Evolutionary conservation across 2,888 invertebrate species (phyloP), one percentile per base, ranked within the genome.

Genomic region (Zygothrica quintamaculata): DNA sequence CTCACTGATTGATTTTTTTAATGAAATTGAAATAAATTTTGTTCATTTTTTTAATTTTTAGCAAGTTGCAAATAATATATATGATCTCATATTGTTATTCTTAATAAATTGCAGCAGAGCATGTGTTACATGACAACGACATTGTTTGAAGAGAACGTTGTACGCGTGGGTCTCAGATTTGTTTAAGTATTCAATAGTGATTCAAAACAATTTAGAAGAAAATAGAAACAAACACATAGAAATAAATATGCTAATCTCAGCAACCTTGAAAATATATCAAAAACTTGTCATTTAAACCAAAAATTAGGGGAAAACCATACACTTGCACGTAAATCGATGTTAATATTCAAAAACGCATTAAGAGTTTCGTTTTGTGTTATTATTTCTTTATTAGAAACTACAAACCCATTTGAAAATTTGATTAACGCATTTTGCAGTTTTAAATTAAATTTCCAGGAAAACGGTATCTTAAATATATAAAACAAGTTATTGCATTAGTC

Each of bases 141-240:
- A 46, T n/a, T 4, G 33, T 22, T 6, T 13, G 34, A 9, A 12
- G 55, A 34, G 36, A 66, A 43, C 47, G 44, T 29, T 44, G 42
- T 43, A 43, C 31, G 65, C 33, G 74, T 70, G 72, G 50, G 70
- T 16, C 47, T 34, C 46, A 31, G 39, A 59, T 53, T 55, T 66
- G 47, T 60, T 37, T 40, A n/a, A 12, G 36, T 29, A 43, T 37
- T 43, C 65, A 12, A 52, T 53, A 58, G 75, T 77, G 77, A 77
- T 74, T 77, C 77, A 77, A 72, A 65, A 58, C 62, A 78, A 75
- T 78, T 75, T 67, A 44, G 42, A 34, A 9, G 47, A 68, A 78
- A 51, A 53, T 43, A 60, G 36, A 42, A n/a, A n/a, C 57, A 22
- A 7, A 18, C n/a, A 36, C 3, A 53, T 43, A 43, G 18, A 37